Conservation (phyloP, 2,113 vertebrate species). For the Equus przewalskii region DNA sequence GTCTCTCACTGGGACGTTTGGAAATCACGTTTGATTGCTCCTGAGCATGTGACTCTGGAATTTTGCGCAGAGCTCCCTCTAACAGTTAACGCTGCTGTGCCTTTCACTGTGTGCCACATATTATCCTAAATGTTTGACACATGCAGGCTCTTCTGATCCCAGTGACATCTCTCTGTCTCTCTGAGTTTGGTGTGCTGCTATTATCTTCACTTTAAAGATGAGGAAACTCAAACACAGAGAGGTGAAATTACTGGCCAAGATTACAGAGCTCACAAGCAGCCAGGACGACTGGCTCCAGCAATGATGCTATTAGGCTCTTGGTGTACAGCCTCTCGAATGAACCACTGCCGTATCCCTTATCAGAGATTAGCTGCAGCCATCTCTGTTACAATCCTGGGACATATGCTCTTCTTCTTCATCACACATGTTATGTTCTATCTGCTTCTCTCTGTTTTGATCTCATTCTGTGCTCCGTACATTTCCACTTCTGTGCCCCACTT, state of each 20-base stretch:
- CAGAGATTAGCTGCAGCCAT: not conserved
- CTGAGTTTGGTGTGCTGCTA: not conserved
- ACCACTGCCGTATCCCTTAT: not conserved
- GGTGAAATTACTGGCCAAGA: not conserved
- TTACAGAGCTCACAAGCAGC: not conserved
- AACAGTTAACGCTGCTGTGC: not conserved
- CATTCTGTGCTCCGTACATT: not conserved
- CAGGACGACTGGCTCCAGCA: not conserved
- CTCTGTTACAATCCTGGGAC: not conserved
- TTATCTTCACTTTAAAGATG: not conserved
- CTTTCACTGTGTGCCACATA: not conserved
- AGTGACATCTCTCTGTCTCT: not conserved
- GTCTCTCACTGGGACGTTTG: not conserved
- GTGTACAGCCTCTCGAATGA: not conserved
- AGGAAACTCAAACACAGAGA: slow-evolving; percentile 15
- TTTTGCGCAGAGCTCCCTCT: not conserved
- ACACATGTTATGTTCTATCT: not conserved
- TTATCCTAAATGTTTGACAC: not conserved
- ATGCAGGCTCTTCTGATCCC: not conserved
- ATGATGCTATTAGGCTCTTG: not conserved
- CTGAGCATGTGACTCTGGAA: not conserved
- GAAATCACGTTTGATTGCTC: not conserved
- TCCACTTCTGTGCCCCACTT: not conserved
- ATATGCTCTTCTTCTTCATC: not conserved
- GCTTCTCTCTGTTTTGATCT: not conserved